Evolutionary conservation across 2,797 vertebrate genomes (phyloP).

Genomic region (Danio aesculapii): DNA sequence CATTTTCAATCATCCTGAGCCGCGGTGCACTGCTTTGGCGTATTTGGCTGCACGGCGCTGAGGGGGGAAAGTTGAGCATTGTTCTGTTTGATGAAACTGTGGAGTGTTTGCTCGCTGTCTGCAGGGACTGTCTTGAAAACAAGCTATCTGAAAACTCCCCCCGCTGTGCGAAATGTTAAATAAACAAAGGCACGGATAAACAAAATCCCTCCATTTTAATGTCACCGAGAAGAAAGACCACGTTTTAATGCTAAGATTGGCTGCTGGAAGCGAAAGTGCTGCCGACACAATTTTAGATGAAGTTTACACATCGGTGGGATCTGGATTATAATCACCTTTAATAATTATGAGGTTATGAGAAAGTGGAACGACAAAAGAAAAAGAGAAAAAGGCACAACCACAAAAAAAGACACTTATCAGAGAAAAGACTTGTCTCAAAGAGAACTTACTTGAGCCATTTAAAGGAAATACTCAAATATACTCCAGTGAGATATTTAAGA

Average conservation of each 20-base stretch:
- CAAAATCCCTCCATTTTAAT: slow-evolving; percentile 88
- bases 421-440: slow-evolving; percentile 11
- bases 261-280: slow-evolving; percentile 69
- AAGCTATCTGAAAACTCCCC: slow-evolving; percentile 85
- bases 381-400: slow-evolving; percentile 16
- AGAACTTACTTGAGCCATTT: not conserved
- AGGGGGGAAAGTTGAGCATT: slow-evolving; percentile 85
- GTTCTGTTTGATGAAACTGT: slow-evolving; percentile 87
- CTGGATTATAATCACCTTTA: slow-evolving; percentile 64
- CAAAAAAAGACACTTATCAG: not conserved
- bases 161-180: slow-evolving; percentile 87
- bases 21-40: slow-evolving; percentile 78
- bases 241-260: slow-evolving; percentile 77
- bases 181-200: slow-evolving; percentile 87
- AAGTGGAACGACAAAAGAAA: slow-evolving; percentile 43
- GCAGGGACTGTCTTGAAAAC: slow-evolving; percentile 86
- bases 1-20: slow-evolving; percentile 84
- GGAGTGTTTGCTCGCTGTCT: slow-evolving; percentile 86
- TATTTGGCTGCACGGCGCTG: slow-evolving; percentile 76
- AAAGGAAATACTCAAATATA: slow-evolving; percentile 12
- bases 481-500: slow-evolving; percentile 8
- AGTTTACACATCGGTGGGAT: slow-evolving; percentile 71
- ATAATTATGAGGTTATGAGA: slow-evolving; percentile 66
- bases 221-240: slow-evolving; percentile 84
- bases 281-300: slow-evolving; percentile 71